Base-by-base conservation (phyloP, 2,888 invertebrate genomes). In the Megastigmus dorsalis region DNA sequence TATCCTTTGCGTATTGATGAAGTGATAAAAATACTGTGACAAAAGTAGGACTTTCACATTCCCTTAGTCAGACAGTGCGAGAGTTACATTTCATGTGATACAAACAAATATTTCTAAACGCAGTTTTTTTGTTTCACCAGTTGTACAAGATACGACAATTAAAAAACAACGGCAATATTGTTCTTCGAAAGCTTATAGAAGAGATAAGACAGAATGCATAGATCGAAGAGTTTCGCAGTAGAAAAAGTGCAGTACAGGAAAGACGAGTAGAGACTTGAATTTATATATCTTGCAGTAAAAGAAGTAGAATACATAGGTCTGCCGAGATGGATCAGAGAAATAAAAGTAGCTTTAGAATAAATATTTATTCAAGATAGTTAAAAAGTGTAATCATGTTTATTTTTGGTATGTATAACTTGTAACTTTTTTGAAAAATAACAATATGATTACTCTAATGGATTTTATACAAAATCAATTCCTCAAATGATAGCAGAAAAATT, bases 241-340 rank as follows among this genome's bases (percentile, higher is more conserved):
- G 45, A 30, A 55, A 50, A 67, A 13, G 73, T 73, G 73, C 66
- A 72, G n/a, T 66, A 72, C n/a, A 73, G 54, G 33, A 66, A 48
- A 67, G 28, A 54, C 26, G 6, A 38, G 28, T 18, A 67, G 30
- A 72, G 7, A 6, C 3, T 41, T 60, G n/a, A 67, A 28, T 54
- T 28, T 1, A 41, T 41, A 41, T 41, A 41, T 48, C 30, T 43
- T 48, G 52, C 48, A 65, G 38, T 65, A 63, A n/a, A 52, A 57
- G 30, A 55, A 57, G 36, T 63, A 48, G 7, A 63, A 10, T 63
- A 65, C 52, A n/a, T n/a, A 65, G 28, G 7, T 57, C 41, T 55
- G 9, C 9, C 26, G 23, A 36, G 13, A 43, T 55, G 15, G 23
- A 41, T 43, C 23, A 33, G 28, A 62, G 20, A 45, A 7, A 38